Base-by-base conservation (phyloP, 64 coral and sea anemone genomes). In the Hydrozoanthus tunicans region DNA sequence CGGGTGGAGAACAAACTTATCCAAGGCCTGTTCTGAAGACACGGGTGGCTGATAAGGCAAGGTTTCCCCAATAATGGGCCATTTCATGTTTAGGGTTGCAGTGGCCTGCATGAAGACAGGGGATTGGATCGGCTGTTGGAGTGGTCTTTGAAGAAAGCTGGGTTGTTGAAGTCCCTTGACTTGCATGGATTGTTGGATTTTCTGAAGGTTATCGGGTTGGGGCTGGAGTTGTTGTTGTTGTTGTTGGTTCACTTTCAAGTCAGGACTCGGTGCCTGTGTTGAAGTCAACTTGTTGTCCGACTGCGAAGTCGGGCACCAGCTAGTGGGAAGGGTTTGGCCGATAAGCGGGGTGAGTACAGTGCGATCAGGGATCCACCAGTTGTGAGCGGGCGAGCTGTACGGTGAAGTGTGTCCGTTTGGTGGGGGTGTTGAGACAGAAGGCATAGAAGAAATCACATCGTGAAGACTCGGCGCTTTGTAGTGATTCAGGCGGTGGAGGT, bases 71-170 rank as follows among this genome's bases (percentile, higher is more conserved):
- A 99, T 80, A 59, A 99, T 93, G 57, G 97, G 97, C 97, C 97
- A 99, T 74, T 99, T 99, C 97, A 99, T 99, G 81, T 99, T 99
- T 9, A 99, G 76, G 51, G 97, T 99, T 15, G 94, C 97, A 53
- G 97, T 99, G 55, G 97, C 92, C 77, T 99, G 94, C 88, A 96
- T 93, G 81, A 95, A 98, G 26, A 95, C 90, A 53, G 92, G 96
- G 4, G 92, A 91, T 43, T 77, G 81, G 53, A 92, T 76, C 27
- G 94, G 92, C 51, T 93, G 96, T 4, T 91, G 84, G 4, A 86
- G 58, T 58, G 82, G 92, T 59, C 94, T 79, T 78, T 93, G 94
- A 15, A 90, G 91, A 52, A 91, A 58, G 70, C 62, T 92, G 3
- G 78, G 79, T 86, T 96, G 95, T 71, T 90, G 66, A 64, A 90